Evolutionary conservation across 1,140 invertebrate genomes (phyloP), one percentile per base, ranked within the genome.

Genomic region (Drosophila willistoni): DNA sequence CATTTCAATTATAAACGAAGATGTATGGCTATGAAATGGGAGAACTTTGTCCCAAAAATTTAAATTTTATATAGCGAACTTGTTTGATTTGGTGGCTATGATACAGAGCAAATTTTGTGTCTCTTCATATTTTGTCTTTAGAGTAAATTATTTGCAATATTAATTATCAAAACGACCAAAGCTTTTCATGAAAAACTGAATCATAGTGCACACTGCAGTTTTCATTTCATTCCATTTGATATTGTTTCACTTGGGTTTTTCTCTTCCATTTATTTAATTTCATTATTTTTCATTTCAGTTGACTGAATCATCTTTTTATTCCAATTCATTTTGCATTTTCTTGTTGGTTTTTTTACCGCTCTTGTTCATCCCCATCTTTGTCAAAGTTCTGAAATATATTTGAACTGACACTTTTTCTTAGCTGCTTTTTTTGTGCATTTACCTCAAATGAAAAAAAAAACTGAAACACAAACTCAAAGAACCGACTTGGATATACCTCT

Each of bases 271-370:
- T 47, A 19, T 17, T 9, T 17, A 47, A 7, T 47, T 47, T 47
- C 14, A 47, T 47, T 47, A 47, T 47, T 47, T 19, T 47, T 47
- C 14, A 47, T 47, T 47, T 47, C 44, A 47, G 44, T 47, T 47
- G 44, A 47, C 44, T 47, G 44, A 47, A 47, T 47, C 14, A 47
- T 47, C 14, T 47, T 47, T 47, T 47, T 14, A 7, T 47, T 47
- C 7, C 17, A 19, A 44, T 14, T n/a, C 44, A 47, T 47, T 19
- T 47, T 47, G 29, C 29, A 29, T 29, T 29, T 29, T 29, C 29
- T 7, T 29, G 29, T 29, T 29, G 29, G 29, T 0, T 29, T 29
- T 47, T 17, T 47, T 47, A 2, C 19, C 1, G 4, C 44, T 47
- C 17, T 0, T 47, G 44, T 7, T 14, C 44, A 19, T 36, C 34